phyloP scores from a whole-genome alignment of 2,797 vertebrate genomes.

The Pangasius krempfi region DNA sequence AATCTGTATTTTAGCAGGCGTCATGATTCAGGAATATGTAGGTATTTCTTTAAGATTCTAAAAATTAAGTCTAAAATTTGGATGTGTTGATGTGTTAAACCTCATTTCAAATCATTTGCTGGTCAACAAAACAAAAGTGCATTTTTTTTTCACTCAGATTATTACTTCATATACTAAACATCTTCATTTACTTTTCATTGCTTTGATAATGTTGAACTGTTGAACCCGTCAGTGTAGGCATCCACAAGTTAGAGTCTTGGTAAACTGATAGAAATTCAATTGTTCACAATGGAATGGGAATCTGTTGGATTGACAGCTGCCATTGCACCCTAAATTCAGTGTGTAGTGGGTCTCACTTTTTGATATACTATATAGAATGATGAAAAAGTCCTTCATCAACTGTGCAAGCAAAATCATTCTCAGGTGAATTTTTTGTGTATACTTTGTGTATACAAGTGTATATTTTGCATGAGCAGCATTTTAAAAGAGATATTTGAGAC shows the following conservation, averaged over 20 bases:
- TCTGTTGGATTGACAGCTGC: background rate
- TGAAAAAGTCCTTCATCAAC: background rate
- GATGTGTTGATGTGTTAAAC: background rate
- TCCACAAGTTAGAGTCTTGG: slow-evolving; percentile 19
- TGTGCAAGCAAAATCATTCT: background rate
- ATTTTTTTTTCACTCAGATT: slow-evolving; percentile 1
- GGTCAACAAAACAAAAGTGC: slow-evolving; percentile 23
- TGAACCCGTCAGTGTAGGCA: slow-evolving; percentile 24
- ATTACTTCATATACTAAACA: slow-evolving; percentile 8
- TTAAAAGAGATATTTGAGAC: background rate
- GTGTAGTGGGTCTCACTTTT: too few relatives aligned
- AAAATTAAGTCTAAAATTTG: background rate
- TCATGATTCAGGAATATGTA: background rate
- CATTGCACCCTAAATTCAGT: too few relatives aligned
- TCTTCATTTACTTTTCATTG: slow-evolving; percentile 15
- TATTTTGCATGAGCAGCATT: background rate
- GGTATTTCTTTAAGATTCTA: background rate
- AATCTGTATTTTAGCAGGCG: background rate
- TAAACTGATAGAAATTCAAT: background rate
- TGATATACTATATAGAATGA: background rate
- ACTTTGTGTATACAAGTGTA: too few relatives aligned
- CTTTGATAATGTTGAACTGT: slow-evolving; percentile 1
- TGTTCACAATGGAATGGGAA: background rate
- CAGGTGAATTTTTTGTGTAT: background rate
- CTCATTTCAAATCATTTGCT: slow-evolving; percentile 29